Evolutionary conservation across 2,113 vertebrate species (phyloP).

Genomic region (Amphiprion ocellaris): DNA sequence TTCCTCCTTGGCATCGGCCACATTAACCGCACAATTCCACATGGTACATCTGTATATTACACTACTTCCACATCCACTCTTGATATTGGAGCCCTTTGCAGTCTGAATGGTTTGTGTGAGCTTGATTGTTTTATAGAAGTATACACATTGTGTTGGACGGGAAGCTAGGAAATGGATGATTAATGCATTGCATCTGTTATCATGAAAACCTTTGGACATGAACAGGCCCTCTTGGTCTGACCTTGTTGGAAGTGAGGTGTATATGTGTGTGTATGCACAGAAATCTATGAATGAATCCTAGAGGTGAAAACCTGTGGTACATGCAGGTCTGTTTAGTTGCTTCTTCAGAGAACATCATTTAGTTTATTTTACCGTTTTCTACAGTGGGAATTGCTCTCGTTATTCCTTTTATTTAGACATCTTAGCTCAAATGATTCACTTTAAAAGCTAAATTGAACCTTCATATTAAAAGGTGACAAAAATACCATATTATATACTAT

Average conservation of each 20-base stretch:
- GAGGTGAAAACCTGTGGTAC: background rate
- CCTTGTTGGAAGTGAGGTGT: constrained; percentile 17
- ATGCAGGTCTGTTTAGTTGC: background rate
- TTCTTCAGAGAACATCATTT: too few relatives aligned
- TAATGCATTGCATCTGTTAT: constrained; percentile 68
- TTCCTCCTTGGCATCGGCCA: constrained; percentile 50
- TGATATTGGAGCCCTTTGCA: constrained; percentile 40
- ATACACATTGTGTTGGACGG: constrained; percentile 70
- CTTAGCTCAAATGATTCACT: too few relatives aligned
- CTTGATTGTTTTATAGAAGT: constrained; percentile 63
- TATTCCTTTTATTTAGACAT: too few relatives aligned
- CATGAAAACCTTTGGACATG: constrained; percentile 63
- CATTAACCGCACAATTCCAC: constrained; percentile 48
- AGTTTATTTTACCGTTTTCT: too few relatives aligned
- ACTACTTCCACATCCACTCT: constrained; percentile 52
- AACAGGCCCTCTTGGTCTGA: constrained; percentile 38
- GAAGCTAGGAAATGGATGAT: constrained; percentile 70
- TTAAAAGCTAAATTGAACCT: too few relatives aligned
- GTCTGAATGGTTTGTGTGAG: constrained; percentile 44
- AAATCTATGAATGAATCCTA: constrained; percentile 32
- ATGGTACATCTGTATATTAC: constrained; percentile 39
- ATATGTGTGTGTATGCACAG: background rate
- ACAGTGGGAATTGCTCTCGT: too few relatives aligned
- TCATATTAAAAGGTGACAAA: background rate
- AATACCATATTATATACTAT: background rate